These are phyloP conservation scores for Caenorhabditis sinica DNA, from an alignment of 2,888 invertebrate species.

Conservation along the genomic window DNA sequence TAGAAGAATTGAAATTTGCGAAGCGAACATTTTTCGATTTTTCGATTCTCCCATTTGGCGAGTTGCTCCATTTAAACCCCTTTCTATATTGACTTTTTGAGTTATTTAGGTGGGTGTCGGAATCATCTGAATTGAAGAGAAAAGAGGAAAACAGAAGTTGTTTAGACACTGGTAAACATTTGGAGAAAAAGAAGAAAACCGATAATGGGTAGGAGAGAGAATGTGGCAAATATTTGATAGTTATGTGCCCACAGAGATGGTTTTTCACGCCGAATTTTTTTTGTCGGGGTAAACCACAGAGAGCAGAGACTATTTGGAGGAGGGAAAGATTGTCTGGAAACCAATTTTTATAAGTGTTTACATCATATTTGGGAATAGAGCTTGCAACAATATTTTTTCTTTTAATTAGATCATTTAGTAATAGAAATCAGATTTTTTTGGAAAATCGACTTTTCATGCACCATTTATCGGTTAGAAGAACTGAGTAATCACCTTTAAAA, in stretches of 20 bases:
- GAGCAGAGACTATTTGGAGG: slow-evolving; percentile 37
- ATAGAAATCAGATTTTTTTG: too few species aligned
- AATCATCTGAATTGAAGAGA: slow-evolving; percentile 10
- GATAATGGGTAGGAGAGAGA: too few species aligned
- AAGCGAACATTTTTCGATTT: slow-evolving; percentile 36
- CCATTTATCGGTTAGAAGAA: too few species aligned
- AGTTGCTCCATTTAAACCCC: slow-evolving; percentile 35
- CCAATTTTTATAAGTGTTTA: too few species aligned
- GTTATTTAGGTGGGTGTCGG: slow-evolving; percentile 63
- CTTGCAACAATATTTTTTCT: too few species aligned
- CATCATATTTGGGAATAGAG: too few species aligned
- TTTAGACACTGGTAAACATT: slow-evolving; percentile 46
- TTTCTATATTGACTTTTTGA: slow-evolving; percentile 42
- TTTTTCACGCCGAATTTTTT: neutral
- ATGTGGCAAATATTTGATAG: slow-evolving; percentile 55
- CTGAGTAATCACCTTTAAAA: too few species aligned
- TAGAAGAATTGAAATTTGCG: slow-evolving; percentile 33
- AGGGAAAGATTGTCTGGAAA: slow-evolving; percentile 8
- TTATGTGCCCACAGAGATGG: neutral
- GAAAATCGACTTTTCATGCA: too few species aligned
- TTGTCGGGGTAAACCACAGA: slow-evolving; percentile 19
- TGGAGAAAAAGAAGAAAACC: neutral
- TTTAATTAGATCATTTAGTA: too few species aligned
- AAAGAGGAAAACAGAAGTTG: slow-evolving; percentile 49
- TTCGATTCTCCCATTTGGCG: neutral